Evolutionary conservation across 2,797 vertebrate species (phyloP), one percentile per base, ranked within the genome.

Genomic region (Ara ararauna): DNA sequence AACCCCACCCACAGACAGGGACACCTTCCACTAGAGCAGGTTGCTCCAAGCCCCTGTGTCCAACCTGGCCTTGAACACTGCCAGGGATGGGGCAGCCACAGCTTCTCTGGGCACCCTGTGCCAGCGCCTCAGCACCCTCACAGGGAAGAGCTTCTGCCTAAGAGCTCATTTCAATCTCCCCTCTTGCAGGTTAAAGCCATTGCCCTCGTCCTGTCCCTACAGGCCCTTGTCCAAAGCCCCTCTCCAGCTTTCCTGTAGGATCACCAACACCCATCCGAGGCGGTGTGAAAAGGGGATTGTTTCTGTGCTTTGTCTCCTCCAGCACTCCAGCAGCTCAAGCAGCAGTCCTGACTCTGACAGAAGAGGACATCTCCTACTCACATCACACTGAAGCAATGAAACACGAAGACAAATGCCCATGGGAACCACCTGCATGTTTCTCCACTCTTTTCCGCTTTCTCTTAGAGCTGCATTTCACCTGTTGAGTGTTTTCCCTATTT

Each of bases 291-390:
- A 67, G 42, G 54, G 16, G 4, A 11, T 62, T 9, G 2, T 67
- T 88, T 85, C 38, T 16, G 24, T 48, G 13, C 48, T 91, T 78
- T 64, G 10, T 91, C 34, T 76, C 45, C 51, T 64, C 38, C 83
- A 97, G 96, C 85, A 58, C 34, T 79, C 58, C 13, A 64, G 81
- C 26, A 48, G 95, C 65, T 94, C 95, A 3, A 61, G 85, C 77
- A 95, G 92, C 89, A 92, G 92, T 19, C 95, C 93, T 10, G 89
- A 96, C 87, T 96, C 86, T 19, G 94, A 92, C 75, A 95, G 77
- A 96, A 42, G 12, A 38, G 18, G 24, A 40, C n/a, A 8, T 6
- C 24, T 85, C 62, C 51, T 30, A 30, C 38, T 32, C 0, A 2
- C 27, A 34, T 0, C 0, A 5, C 0, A 0, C 8, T 27, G 48